Base-by-base conservation (phyloP, 2,797 vertebrate species). In the Mycteria americana region DNA sequence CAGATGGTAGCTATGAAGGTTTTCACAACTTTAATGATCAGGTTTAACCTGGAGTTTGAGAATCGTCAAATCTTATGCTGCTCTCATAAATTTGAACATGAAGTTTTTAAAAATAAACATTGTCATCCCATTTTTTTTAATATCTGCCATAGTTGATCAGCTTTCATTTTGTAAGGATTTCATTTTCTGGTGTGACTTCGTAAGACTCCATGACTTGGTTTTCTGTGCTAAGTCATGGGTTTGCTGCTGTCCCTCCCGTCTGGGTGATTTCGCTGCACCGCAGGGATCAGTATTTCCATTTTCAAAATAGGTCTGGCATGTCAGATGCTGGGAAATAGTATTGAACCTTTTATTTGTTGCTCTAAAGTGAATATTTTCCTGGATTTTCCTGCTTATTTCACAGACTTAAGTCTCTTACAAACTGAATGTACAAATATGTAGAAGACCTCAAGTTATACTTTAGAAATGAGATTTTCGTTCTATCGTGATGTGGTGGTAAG, bases 241-340 rank as follows among this genome's bases (percentile, higher is more conserved):
- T 27, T 33, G 37, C 63, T 33, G 31, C 28, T 16, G 13, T 74
- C 31, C 59, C 31, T 63, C 24, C 63, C 37, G 2, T 6, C 53
- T 9, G 45, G 43, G 6, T 6, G 37, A 6, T 30, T 27, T 33
- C 3, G 4, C 37, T 25, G 37, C n/a, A 11, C 43, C 3, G 0
- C 7, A 6, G 51, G 53, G 51, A 50, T n/a, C 24, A 3, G 31
- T 13, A 2, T 57, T 25, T 21, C 54, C 27, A 14, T 37, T 57
- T 41, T 14, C 37, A 18, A 10, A 33, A 21, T 9, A 13, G 31
- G 10, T 33, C 82, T 41, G 51, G 43, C 25, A 1, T 9, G 11
- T 35, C 62, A 11, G 53, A 9, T 7, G 21, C 13, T 50, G 46
- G 45, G 53, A 51, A 59, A 18, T 13, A 13, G 13, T 10, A 41